Conservation (phyloP, 1,140 invertebrate genomes). For the Lucilia cuprina region DNA sequence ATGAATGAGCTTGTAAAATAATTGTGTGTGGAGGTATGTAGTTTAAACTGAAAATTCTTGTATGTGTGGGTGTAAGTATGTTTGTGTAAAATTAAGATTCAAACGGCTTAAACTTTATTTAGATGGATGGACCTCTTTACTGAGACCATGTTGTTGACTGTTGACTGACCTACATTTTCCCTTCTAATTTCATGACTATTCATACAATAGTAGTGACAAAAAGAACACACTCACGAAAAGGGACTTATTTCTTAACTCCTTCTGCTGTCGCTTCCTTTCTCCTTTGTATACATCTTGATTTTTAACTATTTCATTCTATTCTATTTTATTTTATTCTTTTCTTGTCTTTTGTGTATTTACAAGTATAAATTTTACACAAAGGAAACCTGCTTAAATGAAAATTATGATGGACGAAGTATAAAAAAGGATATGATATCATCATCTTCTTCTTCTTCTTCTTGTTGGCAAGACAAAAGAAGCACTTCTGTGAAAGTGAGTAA, state of each 20-base stretch:
- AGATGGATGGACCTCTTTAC: background rate
- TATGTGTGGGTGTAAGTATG: background rate
- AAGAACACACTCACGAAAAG: background rate
- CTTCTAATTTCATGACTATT: background rate
- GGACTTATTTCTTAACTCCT: background rate
- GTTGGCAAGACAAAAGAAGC: background rate
- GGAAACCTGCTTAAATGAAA: background rate
- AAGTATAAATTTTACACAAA: background rate
- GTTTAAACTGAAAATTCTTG: background rate
- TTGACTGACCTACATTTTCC: background rate
- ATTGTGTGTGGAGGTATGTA: background rate
- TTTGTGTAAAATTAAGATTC: background rate
- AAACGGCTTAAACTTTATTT: background rate
- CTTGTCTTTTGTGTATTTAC: background rate
- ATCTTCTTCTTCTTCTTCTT: background rate
- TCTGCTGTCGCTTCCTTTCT: background rate
- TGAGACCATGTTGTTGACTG: background rate
- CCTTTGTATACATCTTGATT: background rate
- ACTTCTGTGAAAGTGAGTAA: background rate
- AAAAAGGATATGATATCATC: background rate
- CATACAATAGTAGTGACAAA: background rate
- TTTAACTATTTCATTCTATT: background rate
- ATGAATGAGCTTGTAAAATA: background rate
- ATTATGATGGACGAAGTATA: background rate
- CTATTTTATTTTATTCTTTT: background rate